Percentiles rank a stretch among this genome's conserved stretches.
Evolutionary conservation across 1,140 invertebrate species (phyloP).

Genomic region (Heterodera carotae): DNA sequence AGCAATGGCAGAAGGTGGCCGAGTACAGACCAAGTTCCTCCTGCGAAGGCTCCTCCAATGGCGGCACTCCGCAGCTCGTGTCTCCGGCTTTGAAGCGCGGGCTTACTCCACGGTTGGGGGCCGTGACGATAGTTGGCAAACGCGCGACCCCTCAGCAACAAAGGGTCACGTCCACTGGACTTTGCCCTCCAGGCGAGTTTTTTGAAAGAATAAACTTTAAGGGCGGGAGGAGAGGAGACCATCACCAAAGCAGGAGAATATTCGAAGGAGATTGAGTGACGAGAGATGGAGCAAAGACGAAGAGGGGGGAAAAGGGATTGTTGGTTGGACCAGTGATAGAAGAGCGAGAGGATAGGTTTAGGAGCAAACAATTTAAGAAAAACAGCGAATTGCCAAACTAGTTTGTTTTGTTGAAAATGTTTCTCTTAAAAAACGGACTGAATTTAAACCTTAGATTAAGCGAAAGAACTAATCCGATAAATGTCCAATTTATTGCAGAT

Average conservation of each 20-base stretch:
- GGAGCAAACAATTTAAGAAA: too few relatives aligned
- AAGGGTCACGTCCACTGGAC: constrained; percentile 39
- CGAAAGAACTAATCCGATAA: too few relatives aligned
- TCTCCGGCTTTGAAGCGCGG: constrained; percentile 50
- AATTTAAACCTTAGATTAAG: neutral
- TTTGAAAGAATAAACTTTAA: neutral
- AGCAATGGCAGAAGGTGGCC: constrained; percentile 47
- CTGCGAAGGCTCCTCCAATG: constrained; percentile 48
- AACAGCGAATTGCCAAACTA: too few relatives aligned
- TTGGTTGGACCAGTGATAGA: neutral
- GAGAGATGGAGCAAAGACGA: too few relatives aligned
- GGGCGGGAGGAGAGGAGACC: neutral
- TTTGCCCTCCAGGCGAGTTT: constrained; percentile 18
- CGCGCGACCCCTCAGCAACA: constrained; percentile 28
- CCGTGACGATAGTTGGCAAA: constrained; percentile 35
- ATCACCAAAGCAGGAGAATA: too few relatives aligned
- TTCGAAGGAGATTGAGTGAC: too few relatives aligned
- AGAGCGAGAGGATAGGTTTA: neutral
- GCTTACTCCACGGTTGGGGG: constrained; percentile 36
- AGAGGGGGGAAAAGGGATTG: too few relatives aligned
- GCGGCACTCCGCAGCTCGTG: constrained; percentile 44
- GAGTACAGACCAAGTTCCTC: constrained; percentile 41
- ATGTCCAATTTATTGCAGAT: neutral
- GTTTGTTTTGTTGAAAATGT: too few relatives aligned
- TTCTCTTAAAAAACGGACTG: too few relatives aligned